These are phyloP conservation scores for Caerostris darwini DNA, from an alignment of 1,140 invertebrate species.

Conservation along the genomic window DNA sequence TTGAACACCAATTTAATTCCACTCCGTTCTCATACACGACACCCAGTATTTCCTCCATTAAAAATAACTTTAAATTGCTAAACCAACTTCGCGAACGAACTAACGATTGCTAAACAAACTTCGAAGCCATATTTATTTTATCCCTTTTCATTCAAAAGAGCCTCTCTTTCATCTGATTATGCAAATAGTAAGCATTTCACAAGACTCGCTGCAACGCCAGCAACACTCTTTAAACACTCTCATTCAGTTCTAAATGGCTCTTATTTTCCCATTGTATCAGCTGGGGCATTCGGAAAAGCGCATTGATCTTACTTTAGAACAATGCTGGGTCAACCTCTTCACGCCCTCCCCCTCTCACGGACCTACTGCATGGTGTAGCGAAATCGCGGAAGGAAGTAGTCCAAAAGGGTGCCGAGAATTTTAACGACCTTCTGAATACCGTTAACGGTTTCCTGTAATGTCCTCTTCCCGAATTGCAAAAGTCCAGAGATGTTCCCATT, in stretches of 20 bases:
- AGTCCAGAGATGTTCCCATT: slow-evolving; percentile 26
- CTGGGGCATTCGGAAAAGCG: slow-evolving; percentile 54
- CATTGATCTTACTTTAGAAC: slow-evolving; percentile 61
- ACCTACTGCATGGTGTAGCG: slow-evolving; percentile 19
- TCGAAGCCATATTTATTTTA: not conserved
- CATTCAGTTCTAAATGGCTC: not conserved
- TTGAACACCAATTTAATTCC: too few relatives aligned
- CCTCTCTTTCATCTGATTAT: slow-evolving; percentile 9
- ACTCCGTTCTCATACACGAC: too few relatives aligned
- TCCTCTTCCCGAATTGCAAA: not conserved
- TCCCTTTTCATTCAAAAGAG: not conserved
- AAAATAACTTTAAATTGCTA: not conserved
- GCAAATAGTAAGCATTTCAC: not conserved
- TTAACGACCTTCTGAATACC: slow-evolving; percentile 65
- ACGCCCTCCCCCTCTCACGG: not conserved
- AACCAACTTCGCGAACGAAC: too few relatives aligned
- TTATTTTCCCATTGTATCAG: slow-evolving; percentile 51
- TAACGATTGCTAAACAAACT: not conserved
- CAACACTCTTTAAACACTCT: slow-evolving; percentile 18
- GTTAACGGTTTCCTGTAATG: slow-evolving; percentile 73
- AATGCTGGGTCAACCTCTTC: slow-evolving; percentile 42
- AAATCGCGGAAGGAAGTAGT: slow-evolving; percentile 70
- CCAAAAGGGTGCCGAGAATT: slow-evolving; percentile 33
- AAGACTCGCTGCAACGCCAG: not conserved
- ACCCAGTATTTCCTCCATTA: not conserved